Evolutionary conservation across 2,888 invertebrate species (phyloP).

Genomic region (Adela reaumurella): DNA sequence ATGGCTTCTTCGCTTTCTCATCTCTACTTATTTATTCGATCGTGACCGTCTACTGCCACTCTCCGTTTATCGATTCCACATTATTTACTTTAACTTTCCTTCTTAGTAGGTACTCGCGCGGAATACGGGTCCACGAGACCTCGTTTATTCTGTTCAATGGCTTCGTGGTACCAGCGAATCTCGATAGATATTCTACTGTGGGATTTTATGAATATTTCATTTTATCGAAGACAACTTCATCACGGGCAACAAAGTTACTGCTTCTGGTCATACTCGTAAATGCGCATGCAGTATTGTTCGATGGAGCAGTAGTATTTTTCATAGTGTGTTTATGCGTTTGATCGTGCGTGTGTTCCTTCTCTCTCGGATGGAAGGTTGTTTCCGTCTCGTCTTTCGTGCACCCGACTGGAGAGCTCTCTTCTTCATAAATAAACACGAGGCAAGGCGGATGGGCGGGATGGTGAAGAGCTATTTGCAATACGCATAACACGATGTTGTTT

Average conservation of each 20-base stretch:
- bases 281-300: neutral
- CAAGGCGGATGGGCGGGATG: neutral
- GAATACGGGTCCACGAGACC: too few species aligned
- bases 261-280: neutral
- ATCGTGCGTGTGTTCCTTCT: too few species aligned
- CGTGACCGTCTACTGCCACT: constrained; percentile 22
- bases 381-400: too few species aligned
- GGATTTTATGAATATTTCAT: constrained; percentile 50
- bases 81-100: neutral
- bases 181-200: constrained; percentile 23
- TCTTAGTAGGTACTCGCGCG: too few species aligned
- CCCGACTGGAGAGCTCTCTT: neutral
- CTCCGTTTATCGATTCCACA: constrained; percentile 14
- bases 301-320: neutral
- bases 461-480: neutral
- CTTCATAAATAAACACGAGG: neutral
- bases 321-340: too few species aligned
- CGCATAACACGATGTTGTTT: neutral
- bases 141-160: constrained; percentile 24
- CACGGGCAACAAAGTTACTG: constrained; percentile 23
- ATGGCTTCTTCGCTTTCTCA: constrained; percentile 12
- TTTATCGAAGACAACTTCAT: constrained; percentile 46
- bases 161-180: constrained; percentile 15
- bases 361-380: too few species aligned
- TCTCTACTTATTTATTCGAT: constrained; percentile 16